phyloP scores from a whole-genome alignment of 1,140 invertebrate species.

The Drosophila watanabei region DNA sequence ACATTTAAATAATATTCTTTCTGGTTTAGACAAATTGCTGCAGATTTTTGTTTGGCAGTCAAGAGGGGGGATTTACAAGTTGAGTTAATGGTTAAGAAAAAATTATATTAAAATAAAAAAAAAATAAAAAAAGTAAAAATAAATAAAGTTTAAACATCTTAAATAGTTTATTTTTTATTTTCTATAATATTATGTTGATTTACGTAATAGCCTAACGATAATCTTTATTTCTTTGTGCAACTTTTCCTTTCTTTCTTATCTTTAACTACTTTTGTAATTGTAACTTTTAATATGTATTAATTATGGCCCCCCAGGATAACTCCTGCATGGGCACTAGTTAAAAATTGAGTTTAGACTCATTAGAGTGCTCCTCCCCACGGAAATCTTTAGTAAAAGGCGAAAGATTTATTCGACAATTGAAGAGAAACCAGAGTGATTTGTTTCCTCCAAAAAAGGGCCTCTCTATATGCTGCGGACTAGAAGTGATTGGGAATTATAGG shows the following conservation, averaged over 20 bases:
- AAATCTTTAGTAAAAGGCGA: constrained; percentile 87
- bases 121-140: background rate
- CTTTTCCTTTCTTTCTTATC: too few relatives aligned
- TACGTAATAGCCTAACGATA: background rate
- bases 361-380: constrained; percentile 85
- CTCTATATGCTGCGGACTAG: background rate
- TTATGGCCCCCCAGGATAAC: constrained; percentile 7
- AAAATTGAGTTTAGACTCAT: constrained; percentile 79
- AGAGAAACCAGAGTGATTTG: constrained; percentile 75
- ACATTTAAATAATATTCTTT: constrained; percentile 62
- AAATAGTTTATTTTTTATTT: too few relatives aligned
- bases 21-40: constrained; percentile 48
- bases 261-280: background rate
- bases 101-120: background rate
- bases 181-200: too few relatives aligned
- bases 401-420: constrained; percentile 86
- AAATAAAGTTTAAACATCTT: background rate
- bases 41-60: constrained; percentile 10
- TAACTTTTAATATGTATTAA: background rate
- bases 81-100: background rate
- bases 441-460: background rate
- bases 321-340: constrained; percentile 19
- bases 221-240: too few relatives aligned
- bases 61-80: background rate
- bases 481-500: constrained; percentile 5